These are phyloP conservation scores for Listrodromus nycthemerus DNA, from an alignment of 2,888 invertebrate genomes.

Conservation along the genomic window DNA sequence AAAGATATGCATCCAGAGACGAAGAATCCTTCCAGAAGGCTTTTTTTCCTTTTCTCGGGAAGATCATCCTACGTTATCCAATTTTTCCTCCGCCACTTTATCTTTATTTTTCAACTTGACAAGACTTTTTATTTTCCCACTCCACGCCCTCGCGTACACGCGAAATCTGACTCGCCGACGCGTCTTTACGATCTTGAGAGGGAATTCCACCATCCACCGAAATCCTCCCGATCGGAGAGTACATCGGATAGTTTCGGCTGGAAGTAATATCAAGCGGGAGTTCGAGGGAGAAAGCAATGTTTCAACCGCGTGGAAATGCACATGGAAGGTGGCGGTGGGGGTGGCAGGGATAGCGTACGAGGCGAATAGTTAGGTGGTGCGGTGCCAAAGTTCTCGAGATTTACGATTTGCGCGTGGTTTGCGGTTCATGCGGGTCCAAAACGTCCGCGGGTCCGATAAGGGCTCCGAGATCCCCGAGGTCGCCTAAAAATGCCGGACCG, in stretches of 20 bases:
- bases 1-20: slow-evolving; percentile 3
- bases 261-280: slow-evolving; percentile 52
- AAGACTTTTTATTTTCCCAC: slow-evolving; percentile 39
- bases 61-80: slow-evolving; percentile 35
- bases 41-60: neutral
- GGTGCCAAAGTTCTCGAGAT: slow-evolving; percentile 57
- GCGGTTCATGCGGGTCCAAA: slow-evolving; percentile 50
- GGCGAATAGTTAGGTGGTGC: slow-evolving; percentile 42
- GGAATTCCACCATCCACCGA: neutral
- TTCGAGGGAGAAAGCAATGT: neutral
- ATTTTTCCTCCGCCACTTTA: slow-evolving; percentile 18
- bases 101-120: slow-evolving; percentile 21
- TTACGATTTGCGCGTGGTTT: slow-evolving; percentile 58
- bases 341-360: neutral
- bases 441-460: slow-evolving; percentile 53
- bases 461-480: slow-evolving; percentile 33
- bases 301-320: slow-evolving; percentile 39
- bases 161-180: slow-evolving; percentile 42
- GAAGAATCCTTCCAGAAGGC: neutral
- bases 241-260: slow-evolving; percentile 44
- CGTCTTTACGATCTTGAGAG: slow-evolving; percentile 50
- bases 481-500: slow-evolving; percentile 45
- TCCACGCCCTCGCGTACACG: neutral
- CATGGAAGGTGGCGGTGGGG: neutral
- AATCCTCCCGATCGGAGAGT: slow-evolving; percentile 13